phyloP scores from a whole-genome alignment of 2,113 vertebrate genomes.

The Dromas ardeola region DNA sequence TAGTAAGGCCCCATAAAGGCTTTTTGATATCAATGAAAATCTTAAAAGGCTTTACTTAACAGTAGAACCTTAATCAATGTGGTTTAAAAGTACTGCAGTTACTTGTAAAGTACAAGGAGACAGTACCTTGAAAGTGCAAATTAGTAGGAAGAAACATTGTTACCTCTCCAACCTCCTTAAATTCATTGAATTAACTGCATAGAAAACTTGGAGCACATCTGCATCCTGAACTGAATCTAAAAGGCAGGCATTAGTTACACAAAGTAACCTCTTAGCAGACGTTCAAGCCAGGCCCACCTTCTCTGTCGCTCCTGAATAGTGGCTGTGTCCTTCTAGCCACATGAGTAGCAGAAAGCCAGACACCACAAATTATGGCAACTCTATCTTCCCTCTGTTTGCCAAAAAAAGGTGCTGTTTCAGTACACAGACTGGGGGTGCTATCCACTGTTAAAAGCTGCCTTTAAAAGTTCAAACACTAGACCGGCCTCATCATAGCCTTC shows the following conservation, averaged over 20 bases:
- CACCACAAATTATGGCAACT: neutral
- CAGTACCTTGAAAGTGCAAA: conserved; percentile 50
- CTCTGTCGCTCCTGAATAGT: neutral
- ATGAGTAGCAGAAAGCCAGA: neutral
- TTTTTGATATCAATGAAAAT: conserved; percentile 56
- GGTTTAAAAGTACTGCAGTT: conserved; percentile 42
- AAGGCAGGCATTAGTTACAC: neutral
- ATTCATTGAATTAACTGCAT: neutral
- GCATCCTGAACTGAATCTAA: neutral
- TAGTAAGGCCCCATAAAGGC: conserved; percentile 44
- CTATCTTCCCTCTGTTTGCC: neutral
- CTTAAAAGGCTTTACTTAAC: conserved; percentile 68
- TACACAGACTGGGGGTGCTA: neutral
- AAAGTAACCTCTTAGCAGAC: neutral
- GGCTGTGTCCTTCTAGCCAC: neutral
- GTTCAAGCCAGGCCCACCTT: neutral
- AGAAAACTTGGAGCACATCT: neutral
- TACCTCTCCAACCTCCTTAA: conserved; percentile 16
- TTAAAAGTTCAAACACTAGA: neutral
- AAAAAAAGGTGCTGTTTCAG: neutral
- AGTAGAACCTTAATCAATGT: conserved; percentile 64
- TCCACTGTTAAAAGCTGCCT: neutral
- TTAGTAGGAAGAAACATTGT: conserved; percentile 56
- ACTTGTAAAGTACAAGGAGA: conserved; percentile 13
- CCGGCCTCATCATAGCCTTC: neutral